Evolutionary conservation across 2,888 invertebrate species (phyloP), one percentile per base, ranked within the genome.

Genomic region (Yponomeuta malinellus): DNA sequence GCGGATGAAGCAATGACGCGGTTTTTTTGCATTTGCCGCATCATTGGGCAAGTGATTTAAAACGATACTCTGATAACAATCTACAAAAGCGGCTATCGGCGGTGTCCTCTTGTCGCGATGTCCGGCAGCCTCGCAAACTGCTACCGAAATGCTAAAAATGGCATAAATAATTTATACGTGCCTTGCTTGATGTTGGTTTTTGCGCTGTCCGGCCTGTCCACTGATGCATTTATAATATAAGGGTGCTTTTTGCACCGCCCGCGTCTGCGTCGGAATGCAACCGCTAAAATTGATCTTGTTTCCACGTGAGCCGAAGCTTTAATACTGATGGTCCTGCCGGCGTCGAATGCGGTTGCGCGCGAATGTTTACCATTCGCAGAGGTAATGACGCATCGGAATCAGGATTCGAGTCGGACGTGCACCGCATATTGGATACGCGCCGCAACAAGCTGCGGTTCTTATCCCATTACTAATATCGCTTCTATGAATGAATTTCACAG

Each of bases 221-320:
- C 90, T 90, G 92, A 91, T 91, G 92, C 92, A 92, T 92, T 92
- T 91, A 91, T 91, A 92, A 92, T 91, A 90, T 88, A 90, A 90
- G 91, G 90, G 90, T 90, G 88, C 89, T 91, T 92, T 91, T 92
- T 91, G 90, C 89, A 83, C 77, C 83, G 86, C 86, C 83, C 87
- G 82, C 79, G 84, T 79, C 84, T 81, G 81, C 84, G 80, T 80
- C 81, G 92, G 91, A 92, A 91, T 92, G 91, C 86, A 85, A 88
- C 89, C 90, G 92, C 90, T 90, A 90, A 91, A 91, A 91, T 90
- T 90, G 91, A 90, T 90, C 92, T 89, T 86, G 89, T 88, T 87
- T 86, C 85, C 70, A 88, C 90, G 91, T 91, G 90, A 89, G 86
- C 76, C 85, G 91, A 77, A 83, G 81, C 75, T 85, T 59, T 86